These are phyloP conservation scores for Phorcus lineatus DNA, from an alignment of 2,888 invertebrate genomes.

Conservation along the genomic window DNA sequence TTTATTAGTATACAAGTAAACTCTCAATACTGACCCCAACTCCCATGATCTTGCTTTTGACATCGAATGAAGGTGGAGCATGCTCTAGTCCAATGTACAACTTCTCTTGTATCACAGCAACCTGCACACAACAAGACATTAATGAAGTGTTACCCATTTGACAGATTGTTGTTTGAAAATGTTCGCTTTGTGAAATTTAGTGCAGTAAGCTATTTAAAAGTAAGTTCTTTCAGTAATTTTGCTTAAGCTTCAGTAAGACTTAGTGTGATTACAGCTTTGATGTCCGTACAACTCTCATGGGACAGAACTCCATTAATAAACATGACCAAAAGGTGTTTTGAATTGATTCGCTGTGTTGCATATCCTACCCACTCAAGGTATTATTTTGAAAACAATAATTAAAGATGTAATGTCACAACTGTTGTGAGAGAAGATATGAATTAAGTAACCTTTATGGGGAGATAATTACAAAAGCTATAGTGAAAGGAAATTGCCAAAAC, in stretches of 20 bases:
- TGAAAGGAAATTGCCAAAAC: background rate
- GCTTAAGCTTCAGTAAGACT: too few relatives aligned
- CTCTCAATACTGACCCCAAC: slow-evolving; percentile 75
- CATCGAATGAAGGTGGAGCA: slow-evolving; percentile 85
- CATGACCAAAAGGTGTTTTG: too few relatives aligned
- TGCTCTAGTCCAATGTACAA: slow-evolving; percentile 86
- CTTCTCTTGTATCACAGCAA: slow-evolving; percentile 80
- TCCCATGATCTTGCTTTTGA: slow-evolving; percentile 85
- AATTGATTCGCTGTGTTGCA: too few relatives aligned
- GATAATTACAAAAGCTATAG: background rate
- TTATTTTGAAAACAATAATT: background rate
- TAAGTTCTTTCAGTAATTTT: background rate
- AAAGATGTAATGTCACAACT: background rate
- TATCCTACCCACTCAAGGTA: too few relatives aligned
- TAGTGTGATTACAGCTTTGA: too few relatives aligned
- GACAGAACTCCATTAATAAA: too few relatives aligned
- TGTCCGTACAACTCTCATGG: too few relatives aligned
- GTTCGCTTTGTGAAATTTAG: too few relatives aligned
- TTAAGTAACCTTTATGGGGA: too few relatives aligned
- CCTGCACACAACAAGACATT: slow-evolving; percentile 46
- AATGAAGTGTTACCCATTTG: background rate
- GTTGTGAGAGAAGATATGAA: background rate
- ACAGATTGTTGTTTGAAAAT: too few relatives aligned
- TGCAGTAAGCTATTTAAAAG: background rate
- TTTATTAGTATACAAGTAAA: too few relatives aligned